A percentile compares a stretch with the other conserved stretches of the same genome.
Conservation (phyloP, 2,888 invertebrate species). For the Caenorhabditis uteleia region DNA sequence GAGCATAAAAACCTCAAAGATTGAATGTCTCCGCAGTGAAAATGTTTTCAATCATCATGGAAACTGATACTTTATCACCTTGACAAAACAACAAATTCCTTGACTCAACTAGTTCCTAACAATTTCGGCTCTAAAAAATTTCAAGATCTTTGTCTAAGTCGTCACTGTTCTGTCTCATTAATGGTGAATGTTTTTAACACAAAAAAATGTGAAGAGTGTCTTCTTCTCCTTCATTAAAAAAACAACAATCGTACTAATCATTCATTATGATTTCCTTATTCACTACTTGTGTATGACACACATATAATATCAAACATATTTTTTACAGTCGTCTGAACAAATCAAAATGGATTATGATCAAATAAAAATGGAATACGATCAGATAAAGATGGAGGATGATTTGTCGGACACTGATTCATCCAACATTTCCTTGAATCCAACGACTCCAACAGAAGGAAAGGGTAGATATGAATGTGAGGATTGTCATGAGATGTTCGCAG, state of each 20-base stretch:
- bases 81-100: no score
- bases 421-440: background rate
- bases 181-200: no score
- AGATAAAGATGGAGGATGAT: conserved; percentile 23
- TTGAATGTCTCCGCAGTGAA: no score
- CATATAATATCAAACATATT: background rate
- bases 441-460: background rate
- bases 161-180: no score
- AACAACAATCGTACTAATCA: conserved; percentile 5
- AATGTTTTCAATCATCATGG: no score
- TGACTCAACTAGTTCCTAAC: no score
- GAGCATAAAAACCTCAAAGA: no score
- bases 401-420: conserved; percentile 31
- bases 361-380: conserved; percentile 16
- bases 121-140: no score
- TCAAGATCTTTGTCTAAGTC: no score
- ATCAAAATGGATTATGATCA: no score
- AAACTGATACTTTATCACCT: no score
- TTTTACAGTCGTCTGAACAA: background rate
- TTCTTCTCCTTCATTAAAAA: background rate
- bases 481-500: conserved; percentile 70
- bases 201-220: background rate
- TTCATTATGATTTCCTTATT: background rate
- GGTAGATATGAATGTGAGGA: conserved; percentile 69
- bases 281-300: background rate